Evolutionary conservation across 2,797 vertebrate genomes (phyloP), one percentile per base, ranked within the genome.

Genomic region (Cryptoprocta ferox): DNA sequence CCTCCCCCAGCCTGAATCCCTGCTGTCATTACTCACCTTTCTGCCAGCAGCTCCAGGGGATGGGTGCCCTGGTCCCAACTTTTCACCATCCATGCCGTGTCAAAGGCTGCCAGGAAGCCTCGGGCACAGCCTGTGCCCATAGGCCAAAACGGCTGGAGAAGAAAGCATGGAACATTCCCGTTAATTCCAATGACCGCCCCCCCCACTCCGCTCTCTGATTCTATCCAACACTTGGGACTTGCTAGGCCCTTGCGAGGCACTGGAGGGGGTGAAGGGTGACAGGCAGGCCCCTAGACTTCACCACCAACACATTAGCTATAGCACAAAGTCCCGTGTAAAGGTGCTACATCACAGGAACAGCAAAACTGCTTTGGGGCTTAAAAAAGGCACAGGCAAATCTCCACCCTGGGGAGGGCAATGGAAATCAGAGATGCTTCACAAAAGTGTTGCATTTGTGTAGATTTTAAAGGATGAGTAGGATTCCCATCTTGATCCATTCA

Each of bases 41-140:
- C 99, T 83, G 99, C 99, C 96, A 99, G 98, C 94, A 99, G 99
- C 95, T 99, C 99, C 35, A 99, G 96, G 0, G 99, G 99, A 0
- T 98, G 97, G 42, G 98, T 99, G 53, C 99, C 99, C 97, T 99
- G 99, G 35, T 99, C 99, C 99, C 99, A 99, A 97, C 99, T 99
- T 98, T 98, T 99, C 87, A 99, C 99, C 99, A 99, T 99, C 99
- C 99, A 99, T 0, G 99, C 99, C 0, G 99, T 99, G 98, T 99
- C 99, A 75, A 99, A 99, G 37, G 99, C 99, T 42, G 99, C 99
- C 98, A 99, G 93, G 98, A 99, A 99, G 61, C 99, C 99, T 12
- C 99, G 98, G 45, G 99, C 99, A 85, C 99, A 99, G 15, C 99
- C 99, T 0, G 99, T 99, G 28, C 99, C 99, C 99, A 99, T 99